A percentile compares a stretch with the other conserved stretches of the same genome.
Conservation (phyloP, 2,888 invertebrate genomes). For the Oscheius sp. region DNA sequence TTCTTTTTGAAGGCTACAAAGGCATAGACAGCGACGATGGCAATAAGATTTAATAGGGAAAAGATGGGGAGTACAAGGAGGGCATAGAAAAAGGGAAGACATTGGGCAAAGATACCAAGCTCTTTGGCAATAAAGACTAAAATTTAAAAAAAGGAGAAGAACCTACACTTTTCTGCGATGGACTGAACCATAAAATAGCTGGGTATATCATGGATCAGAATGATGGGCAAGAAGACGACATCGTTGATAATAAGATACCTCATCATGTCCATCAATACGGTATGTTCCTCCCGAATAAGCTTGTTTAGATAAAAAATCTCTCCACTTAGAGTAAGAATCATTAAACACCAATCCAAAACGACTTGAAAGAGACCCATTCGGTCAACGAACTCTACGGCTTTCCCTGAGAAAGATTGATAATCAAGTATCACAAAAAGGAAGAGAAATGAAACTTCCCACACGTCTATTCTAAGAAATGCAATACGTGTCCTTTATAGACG, state of each 20-base stretch:
- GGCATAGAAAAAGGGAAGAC: conserved; percentile 20
- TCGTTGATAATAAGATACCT: conserved; percentile 9
- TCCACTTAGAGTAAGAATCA: background rate
- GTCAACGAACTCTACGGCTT: no score
- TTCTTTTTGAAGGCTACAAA: conserved; percentile 7
- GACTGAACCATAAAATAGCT: conserved; percentile 10
- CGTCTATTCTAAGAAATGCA: no score
- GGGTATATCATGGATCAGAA: conserved; percentile 18
- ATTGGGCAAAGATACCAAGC: conserved; percentile 2
- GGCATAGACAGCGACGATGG: conserved; percentile 5
- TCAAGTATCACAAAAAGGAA: no score
- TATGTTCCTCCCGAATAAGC: background rate
- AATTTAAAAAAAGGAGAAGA: background rate
- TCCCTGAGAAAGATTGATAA: no score
- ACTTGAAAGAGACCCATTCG: conserved; percentile 13
- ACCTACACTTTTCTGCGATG: background rate
- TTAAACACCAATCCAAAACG: conserved; percentile 10
- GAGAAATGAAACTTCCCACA: no score
- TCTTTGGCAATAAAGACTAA: background rate
- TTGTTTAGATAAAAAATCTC: conserved; percentile 9
- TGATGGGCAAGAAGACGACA: background rate
- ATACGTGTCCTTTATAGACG: no score
- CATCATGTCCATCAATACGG: conserved; percentile 20
- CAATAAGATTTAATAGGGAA: background rate
- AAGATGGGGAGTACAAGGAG: conserved; percentile 19